Conservation (phyloP, 2,797 vertebrate genomes). For the Cephalopachus bancanus region DNA sequence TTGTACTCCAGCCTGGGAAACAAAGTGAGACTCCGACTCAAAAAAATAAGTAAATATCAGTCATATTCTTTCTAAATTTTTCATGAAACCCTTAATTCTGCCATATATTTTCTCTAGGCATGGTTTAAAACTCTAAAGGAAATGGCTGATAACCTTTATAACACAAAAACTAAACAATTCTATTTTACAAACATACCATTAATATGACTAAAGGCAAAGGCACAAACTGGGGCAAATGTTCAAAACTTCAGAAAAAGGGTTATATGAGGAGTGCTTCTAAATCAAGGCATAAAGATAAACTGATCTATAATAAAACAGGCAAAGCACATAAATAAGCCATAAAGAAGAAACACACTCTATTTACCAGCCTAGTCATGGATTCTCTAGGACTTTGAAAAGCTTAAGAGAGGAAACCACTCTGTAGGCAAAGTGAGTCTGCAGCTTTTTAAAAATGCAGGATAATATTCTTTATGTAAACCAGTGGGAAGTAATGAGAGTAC, state of each 20-base stretch:
- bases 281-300: not conserved
- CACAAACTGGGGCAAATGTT: not conserved
- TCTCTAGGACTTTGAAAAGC: not conserved
- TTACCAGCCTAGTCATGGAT: not conserved
- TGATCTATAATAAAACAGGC: not conserved
- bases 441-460: not conserved
- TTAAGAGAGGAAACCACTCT: not conserved
- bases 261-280: not conserved
- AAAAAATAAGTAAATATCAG: not conserved
- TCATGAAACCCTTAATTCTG: constrained; percentile 15
- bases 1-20: too few species aligned
- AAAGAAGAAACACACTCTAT: not conserved
- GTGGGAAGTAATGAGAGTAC: constrained; percentile 32
- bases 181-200: not conserved
- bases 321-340: not conserved
- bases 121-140: constrained; percentile 11
- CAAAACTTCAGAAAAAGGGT: not conserved
- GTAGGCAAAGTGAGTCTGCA: not conserved
- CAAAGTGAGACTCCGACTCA: too few species aligned
- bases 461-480: not conserved
- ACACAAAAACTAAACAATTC: not conserved
- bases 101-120: not conserved
- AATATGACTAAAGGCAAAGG: not conserved
- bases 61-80: constrained; percentile 10
- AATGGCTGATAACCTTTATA: not conserved